A percentile compares a stretch with the other conserved stretches of the same genome.
phyloP scores from a whole-genome alignment of 2,797 vertebrate species.

The Uromys caudimaculatus region DNA sequence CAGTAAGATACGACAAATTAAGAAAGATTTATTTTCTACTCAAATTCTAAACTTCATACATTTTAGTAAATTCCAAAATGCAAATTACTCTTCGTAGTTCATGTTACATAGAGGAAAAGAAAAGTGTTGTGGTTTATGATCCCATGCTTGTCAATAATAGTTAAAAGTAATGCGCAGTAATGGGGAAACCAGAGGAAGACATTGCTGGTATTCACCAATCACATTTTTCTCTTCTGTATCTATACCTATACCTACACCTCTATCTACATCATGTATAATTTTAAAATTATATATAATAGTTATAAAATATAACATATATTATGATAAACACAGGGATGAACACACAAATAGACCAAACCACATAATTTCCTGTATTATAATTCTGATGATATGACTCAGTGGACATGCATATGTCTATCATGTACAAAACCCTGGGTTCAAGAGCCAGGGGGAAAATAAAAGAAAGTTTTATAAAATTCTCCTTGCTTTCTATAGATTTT shows the following conservation, averaged over 20 bases:
- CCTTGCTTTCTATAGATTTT: neutral
- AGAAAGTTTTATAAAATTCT: neutral
- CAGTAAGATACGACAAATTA: neutral
- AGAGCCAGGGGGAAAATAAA: neutral
- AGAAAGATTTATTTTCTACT: neutral
- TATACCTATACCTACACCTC: too few species aligned
- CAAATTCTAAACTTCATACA: neutral
- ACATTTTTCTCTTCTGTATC: too few species aligned
- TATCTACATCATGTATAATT: too few species aligned
- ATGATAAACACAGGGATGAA: neutral
- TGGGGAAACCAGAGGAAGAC: rapidly evolving
- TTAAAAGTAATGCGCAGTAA: too few species aligned
- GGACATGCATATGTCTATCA: neutral
- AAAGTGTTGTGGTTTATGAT: neutral
- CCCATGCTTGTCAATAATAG: neutral
- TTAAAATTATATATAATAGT: too few species aligned
- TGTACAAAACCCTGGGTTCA: neutral
- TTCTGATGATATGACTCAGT: too few species aligned
- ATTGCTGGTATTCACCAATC: too few species aligned
- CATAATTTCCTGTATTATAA: neutral
- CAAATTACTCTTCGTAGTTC: neutral
- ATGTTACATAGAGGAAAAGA: neutral
- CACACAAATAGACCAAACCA: neutral
- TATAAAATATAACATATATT: too few species aligned
- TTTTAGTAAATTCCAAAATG: neutral